Evolutionary conservation across 2,797 vertebrate genomes (phyloP), one percentile per base, ranked within the genome.

Genomic region (Garrulus glandarius): DNA sequence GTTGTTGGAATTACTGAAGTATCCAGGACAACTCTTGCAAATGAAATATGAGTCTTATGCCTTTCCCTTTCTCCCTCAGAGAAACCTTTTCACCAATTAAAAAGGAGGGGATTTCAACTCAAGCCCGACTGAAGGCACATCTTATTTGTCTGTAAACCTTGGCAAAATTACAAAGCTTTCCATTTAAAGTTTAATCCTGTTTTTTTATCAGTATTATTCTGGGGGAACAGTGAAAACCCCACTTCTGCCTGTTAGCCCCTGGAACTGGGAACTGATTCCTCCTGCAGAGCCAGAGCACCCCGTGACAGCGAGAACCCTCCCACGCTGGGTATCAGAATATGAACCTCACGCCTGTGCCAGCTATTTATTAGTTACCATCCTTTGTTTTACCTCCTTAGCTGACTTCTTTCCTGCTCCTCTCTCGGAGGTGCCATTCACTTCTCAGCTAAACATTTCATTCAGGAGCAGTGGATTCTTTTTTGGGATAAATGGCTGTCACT

Each of bases 341-440:
- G 34, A 92, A 34, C 44, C 52, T 80, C 75, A 19, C 0, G 0
- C 41, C 2, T 26, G 46, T 34, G 61, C 43, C 68, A 36, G 41
- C 1, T 26, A 30, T 10, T 78, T 27, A 5, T 15, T 64, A 57
- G 16, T 70, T 83, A 4, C 43, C 16, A 12, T n/a, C 52, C 52
- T 22, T n/a, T 15, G 0, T 46, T 91, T 60, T 18, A 14, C 60
- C 64, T 89, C 76, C 78, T n/a, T 13, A 24, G 67, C 56, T 78
- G 57, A 6, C 6, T 77, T 47, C 44, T 43, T 56, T 59, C 13
- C 76, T 34, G 34, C 32, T 68, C 50, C 61, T 61, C 56, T 78
- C 41, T 84, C 93, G 52, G 49, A 89, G 76, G 27, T 95, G 92
- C 76, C 87, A 71, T 85, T 91, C 87, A 75, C 26, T 60, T 59